Evolutionary conservation across 2,113 vertebrate genomes (phyloP), one percentile per base, ranked within the genome.

Genomic region (Axis porcinus): DNA sequence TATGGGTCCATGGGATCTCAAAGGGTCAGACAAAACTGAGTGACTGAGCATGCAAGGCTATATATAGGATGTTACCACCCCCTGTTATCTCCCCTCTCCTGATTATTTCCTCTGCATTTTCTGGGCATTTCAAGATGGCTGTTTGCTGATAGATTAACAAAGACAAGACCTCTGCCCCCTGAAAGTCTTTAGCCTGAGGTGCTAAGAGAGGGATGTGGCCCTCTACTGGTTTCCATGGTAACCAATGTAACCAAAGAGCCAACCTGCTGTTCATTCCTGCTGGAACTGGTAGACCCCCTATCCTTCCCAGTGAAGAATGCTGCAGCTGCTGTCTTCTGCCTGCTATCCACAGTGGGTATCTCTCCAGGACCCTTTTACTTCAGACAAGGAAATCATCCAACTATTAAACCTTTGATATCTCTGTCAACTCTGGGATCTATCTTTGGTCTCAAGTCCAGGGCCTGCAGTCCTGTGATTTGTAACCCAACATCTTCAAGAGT

Each of bases 241-340:
- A 43, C 12, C 62, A 64, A 0, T 67, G 16, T 64, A 64, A 9
- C 62, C 30, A 9, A 76, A 2, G 40, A 76, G 40, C 23, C 23
- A 25, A 76, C 0, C 23, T 76, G 12, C 40, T 76, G 23, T 14
- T 76, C 16, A 67, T n/a, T n/a, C 15, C 7, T 3, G 1, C 4
- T 64, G 16, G 9, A 67, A n/a, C 16, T 19, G 23, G 6, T 27
- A 15, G 23, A 3, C 1, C 15, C 12, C 0, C 2, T 43, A 45
- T 43, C 25, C 23, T 1, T 1, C 12, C 0, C 1, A 76, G 23
- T 15, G 6, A 43, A 45, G 40, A 76, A 8, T 76, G 25, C 23
- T 8, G 40, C 23, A 27, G 12, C 40, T 27, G 6, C 23, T 76
- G 40, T 15, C 0, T 76, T 43, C 70, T 45, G 40, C 7, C 1